Conservation (phyloP, 1,140 invertebrate species). For the Drosophila simulans region DNA sequence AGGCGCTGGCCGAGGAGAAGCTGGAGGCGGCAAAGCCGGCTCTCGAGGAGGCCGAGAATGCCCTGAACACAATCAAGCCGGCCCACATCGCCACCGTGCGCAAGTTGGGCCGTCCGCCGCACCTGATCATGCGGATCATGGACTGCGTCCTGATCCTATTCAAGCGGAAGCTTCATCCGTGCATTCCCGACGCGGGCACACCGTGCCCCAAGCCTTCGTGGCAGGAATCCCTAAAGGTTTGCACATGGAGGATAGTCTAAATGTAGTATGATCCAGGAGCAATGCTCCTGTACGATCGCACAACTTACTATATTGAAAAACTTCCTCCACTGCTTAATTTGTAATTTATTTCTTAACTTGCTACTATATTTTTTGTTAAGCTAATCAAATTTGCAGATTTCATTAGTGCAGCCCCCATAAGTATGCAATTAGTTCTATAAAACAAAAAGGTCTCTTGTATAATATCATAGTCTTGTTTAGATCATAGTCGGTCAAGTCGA, state of each 20-base stretch:
- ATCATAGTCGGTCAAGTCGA: conserved; percentile 6
- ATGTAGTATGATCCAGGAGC: no score
- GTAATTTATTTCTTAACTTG: no score
- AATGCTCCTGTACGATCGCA: neutral
- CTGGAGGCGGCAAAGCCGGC: conserved; percentile 94
- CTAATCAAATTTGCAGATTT: neutral
- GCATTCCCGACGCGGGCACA: conserved; percentile 91
- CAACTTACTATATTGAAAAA: neutral
- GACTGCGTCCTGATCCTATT: conserved; percentile 97
- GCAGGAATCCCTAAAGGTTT: conserved; percentile 96
- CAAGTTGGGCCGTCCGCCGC: conserved; percentile 96
- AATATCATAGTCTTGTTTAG: neutral
- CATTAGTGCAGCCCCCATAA: neutral
- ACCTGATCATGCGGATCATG: conserved; percentile 99
- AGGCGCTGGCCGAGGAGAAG: conserved; percentile 95
- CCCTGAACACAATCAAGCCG: conserved; percentile 98
- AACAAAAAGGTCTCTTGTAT: neutral
- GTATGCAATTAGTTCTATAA: neutral
- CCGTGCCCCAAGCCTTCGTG: conserved; percentile 97
- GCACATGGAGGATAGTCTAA: neutral
- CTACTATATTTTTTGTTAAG: no score
- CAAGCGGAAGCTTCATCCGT: conserved; percentile 93
- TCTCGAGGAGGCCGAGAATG: conserved; percentile 96
- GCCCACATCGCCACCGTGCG: conserved; percentile 98
- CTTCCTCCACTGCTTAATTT: no score